Conservation (phyloP, 2,888 invertebrate species). For the Scaptomyza parva region DNA sequence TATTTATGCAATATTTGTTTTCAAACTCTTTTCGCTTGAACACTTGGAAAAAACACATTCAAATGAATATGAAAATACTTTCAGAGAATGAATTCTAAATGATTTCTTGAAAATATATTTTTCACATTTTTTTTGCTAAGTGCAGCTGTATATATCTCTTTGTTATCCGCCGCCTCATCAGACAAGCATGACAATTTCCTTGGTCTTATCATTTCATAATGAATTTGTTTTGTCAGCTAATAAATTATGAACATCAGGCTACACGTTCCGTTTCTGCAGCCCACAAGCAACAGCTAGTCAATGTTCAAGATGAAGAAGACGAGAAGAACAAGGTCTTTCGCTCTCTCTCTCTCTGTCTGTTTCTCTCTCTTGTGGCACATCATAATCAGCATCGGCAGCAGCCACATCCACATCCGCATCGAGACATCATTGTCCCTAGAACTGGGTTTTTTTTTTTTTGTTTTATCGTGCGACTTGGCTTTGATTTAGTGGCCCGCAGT, state of each 20-base stretch:
- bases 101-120: too few relatives aligned
- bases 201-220: conserved; percentile 79
- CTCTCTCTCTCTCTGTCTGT: too few relatives aligned
- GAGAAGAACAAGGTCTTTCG: conserved; percentile 9
- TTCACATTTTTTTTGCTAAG: neutral
- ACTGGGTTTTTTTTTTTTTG: conserved; percentile 32
- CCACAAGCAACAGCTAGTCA: conserved; percentile 38
- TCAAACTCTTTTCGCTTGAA: neutral
- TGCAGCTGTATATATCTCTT: conserved; percentile 23
- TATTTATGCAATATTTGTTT: neutral
- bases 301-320: neutral
- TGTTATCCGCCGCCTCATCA: conserved; percentile 50
- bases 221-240: conserved; percentile 82
- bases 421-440: conserved; percentile 41
- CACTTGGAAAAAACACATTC: neutral
- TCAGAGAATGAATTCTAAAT: too few relatives aligned
- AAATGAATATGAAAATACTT: too few relatives aligned
- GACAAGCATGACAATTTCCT: conserved; percentile 68
- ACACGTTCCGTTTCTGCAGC: conserved; percentile 28
- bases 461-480: conserved; percentile 64
- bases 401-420: conserved; percentile 41
- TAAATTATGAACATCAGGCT: conserved; percentile 78
- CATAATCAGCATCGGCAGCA: conserved; percentile 69
- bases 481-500: conserved; percentile 79
- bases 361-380: conserved; percentile 45